Evolutionary conservation across 2,113 vertebrate species (phyloP).

Genomic region (Ctenomys sociabilis): DNA sequence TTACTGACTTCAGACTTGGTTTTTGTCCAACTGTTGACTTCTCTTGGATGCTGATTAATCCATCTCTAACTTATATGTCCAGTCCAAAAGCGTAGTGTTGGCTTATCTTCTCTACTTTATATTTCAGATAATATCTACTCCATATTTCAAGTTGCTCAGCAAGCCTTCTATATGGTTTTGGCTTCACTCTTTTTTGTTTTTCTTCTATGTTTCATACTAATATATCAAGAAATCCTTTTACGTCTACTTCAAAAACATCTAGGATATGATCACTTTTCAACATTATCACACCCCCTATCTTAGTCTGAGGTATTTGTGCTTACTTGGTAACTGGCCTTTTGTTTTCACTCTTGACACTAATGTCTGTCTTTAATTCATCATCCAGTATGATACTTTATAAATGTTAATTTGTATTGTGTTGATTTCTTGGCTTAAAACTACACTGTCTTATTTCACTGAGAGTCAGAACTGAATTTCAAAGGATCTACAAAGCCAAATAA

Average conservation of each 20-base stretch:
- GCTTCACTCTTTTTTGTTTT: background rate
- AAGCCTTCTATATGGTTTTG: background rate
- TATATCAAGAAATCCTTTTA: background rate
- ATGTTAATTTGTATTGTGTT: background rate
- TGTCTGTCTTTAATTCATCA: background rate
- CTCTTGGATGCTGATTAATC: background rate
- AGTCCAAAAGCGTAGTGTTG: background rate
- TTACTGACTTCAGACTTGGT: background rate
- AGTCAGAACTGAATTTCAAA: slow-evolving; percentile 25
- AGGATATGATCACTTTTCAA: background rate
- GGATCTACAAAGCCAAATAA: background rate
- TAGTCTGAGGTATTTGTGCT: background rate
- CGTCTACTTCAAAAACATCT: background rate
- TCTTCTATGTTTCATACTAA: background rate
- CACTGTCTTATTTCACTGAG: background rate
- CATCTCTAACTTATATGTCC: background rate
- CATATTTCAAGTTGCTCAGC: background rate
- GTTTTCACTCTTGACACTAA: background rate
- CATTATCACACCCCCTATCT: background rate
- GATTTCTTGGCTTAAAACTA: background rate
- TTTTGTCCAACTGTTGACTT: background rate
- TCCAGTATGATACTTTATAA: background rate
- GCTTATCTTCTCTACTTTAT: background rate
- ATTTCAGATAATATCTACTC: background rate
- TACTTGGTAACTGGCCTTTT: background rate